These are phyloP conservation scores for Monochamus alternatus DNA, from an alignment of 2,888 invertebrate species.

Conservation along the genomic window DNA sequence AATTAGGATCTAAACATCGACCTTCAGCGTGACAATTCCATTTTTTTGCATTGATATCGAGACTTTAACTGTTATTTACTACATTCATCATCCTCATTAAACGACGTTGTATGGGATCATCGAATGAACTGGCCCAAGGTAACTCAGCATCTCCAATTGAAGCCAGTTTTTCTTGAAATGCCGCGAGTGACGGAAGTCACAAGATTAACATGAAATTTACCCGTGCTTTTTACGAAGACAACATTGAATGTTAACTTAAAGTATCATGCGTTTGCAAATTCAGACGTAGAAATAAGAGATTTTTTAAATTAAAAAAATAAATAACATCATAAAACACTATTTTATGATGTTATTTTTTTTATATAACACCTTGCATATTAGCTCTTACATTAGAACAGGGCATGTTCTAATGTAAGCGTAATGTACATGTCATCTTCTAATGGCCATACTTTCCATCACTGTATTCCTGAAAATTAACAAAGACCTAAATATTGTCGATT, in stretches of 20 bases:
- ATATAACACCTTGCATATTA: no score
- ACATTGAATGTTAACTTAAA: background rate
- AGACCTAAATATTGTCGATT: no score
- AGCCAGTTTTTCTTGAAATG: conserved; percentile 54
- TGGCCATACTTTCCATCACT: no score
- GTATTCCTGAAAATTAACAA: no score
- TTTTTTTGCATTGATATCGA: background rate
- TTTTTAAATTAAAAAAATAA: background rate
- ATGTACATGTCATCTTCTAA: no score
- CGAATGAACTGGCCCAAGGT: conserved; percentile 41
- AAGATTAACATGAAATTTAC: conserved; percentile 54
- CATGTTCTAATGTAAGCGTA: no score
- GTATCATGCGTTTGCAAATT: background rate
- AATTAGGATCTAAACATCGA: background rate
- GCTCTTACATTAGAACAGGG: no score
- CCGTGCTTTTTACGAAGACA: conserved; percentile 47
- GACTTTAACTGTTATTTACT: conserved; percentile 21
- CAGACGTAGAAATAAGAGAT: background rate
- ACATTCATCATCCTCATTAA: conserved; percentile 28
- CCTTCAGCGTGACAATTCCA: background rate
- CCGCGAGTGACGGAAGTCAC: conserved; percentile 53
- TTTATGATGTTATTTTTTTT: no score
- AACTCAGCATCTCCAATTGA: conserved; percentile 40
- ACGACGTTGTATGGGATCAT: conserved; percentile 32
- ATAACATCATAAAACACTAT: no score